Conservation (phyloP, 2,888 invertebrate species). For the Tetanocera ferruginea region DNA sequence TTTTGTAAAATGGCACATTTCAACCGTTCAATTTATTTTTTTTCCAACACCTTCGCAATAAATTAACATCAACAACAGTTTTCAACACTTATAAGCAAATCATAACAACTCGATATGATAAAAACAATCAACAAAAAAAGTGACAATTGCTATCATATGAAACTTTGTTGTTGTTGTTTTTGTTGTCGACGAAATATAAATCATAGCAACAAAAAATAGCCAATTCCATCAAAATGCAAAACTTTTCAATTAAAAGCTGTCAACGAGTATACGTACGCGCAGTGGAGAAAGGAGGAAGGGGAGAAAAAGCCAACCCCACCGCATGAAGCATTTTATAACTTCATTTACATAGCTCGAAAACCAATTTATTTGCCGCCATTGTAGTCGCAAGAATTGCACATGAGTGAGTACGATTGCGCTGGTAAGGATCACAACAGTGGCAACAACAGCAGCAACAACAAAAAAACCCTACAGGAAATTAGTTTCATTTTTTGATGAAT, state of each 20-base stretch:
- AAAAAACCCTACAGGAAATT: constrained; percentile 52
- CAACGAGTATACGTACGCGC: constrained; percentile 41
- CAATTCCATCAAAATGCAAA: constrained; percentile 69
- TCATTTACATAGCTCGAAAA: constrained; percentile 33
- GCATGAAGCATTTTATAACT: constrained; percentile 5
- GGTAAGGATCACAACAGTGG: constrained; percentile 1
- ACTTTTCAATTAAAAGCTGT: constrained; percentile 69
- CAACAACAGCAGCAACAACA: constrained; percentile 13
- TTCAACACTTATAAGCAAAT: no score
- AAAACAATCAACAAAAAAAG: no score
- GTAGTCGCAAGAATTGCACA: constrained; percentile 6
- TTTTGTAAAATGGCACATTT: no score
- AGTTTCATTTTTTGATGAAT: constrained; percentile 70
- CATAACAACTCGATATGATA: no score
- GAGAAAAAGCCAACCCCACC: neutral
- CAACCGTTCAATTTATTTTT: no score
- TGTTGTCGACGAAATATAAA: constrained; percentile 44
- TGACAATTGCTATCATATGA: constrained; percentile 3
- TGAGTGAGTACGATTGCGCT: constrained; percentile 1
- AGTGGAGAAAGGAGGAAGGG: constrained; percentile 43
- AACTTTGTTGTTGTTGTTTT: constrained; percentile 40
- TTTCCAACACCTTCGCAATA: no score
- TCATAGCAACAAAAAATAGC: constrained; percentile 22
- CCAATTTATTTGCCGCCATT: constrained; percentile 33
- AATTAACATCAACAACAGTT: no score